These are phyloP conservation scores for Clarias magur DNA, from an alignment of 2,113 vertebrate genomes.

Conservation along the genomic window DNA sequence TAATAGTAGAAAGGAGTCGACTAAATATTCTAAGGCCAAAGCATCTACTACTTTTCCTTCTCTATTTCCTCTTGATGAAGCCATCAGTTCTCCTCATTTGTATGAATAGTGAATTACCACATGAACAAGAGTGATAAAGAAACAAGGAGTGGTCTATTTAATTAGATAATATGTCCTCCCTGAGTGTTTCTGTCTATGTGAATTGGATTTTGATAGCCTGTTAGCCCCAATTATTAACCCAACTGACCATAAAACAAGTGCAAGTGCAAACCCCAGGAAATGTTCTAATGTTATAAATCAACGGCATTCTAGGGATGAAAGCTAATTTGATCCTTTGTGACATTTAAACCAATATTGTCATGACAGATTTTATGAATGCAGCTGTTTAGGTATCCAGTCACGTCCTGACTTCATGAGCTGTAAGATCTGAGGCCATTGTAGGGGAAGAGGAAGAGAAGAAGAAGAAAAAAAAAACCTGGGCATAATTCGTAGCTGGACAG, in stretches of 20 bases:
- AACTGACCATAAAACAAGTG: constrained; percentile 56
- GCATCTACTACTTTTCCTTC: constrained; percentile 50
- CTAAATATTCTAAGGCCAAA: constrained; percentile 48
- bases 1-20: constrained; percentile 37
- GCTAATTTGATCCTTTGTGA: constrained; percentile 39
- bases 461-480: constrained; percentile 30
- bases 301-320: constrained; percentile 29
- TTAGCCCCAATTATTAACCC: constrained; percentile 64
- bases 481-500: constrained; percentile 52
- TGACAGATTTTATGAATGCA: neutral
- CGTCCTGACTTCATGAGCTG: neutral
- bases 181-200: constrained; percentile 50
- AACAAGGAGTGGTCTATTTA: constrained; percentile 38
- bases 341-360: constrained; percentile 52
- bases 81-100: constrained; percentile 23
- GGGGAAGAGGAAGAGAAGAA: too few relatives aligned
- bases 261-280: neutral
- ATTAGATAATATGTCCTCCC: constrained; percentile 49
- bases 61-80: constrained; percentile 38
- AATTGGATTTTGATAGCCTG: constrained; percentile 62
- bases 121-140: constrained; percentile 38
- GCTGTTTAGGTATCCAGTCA: constrained; percentile 14
- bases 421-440: constrained; percentile 30
- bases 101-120: constrained; percentile 42
- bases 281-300: constrained; percentile 50